Evolutionary conservation across 2,888 invertebrate species (phyloP), one percentile per base, ranked within the genome.

Genomic region (Pasiphila rectangulata): DNA sequence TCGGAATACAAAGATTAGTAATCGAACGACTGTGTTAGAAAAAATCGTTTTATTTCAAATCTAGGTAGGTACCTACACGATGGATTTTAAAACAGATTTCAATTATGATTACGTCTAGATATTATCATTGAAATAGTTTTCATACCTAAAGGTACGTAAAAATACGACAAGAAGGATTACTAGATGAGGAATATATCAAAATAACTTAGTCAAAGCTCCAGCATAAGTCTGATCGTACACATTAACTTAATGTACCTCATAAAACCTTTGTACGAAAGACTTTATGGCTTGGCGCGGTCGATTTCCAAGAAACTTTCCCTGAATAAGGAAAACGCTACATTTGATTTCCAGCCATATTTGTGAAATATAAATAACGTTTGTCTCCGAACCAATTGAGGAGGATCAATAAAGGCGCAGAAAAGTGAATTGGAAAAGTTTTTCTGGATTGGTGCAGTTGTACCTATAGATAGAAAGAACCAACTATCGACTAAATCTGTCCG

Each of bases 211-310:
- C 69, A 73, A 76, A 69, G 60, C 61, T 58, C 64, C 61, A 66
- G 63, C 64, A 68, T 69, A 74, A 68, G 72, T 75, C 72, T 72
- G 73, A 76, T 77, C 71, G 69, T 67, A 69, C 76, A 77, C 78
- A 82, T 85, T 82, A 80, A 73, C 64, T 75, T 83, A 84, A 83
- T 84, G 78, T 71, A 61, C 63, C 69, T 70, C 74, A 80, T 84
- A 83, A 84, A 84, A 82, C 79, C 81, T 81, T 84, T 83, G 81
- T 83, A 73, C 70, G 32, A 70, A 71, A 75, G 72, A 69, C 66
- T 81, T 83, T 82, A 84, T 78, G 78, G 72, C 75, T 83, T 76
- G 78, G 75, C 75, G 66, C 69, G 69, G 70, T 69, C 67, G 64
- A 64, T 64, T 61, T 57, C 65, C 64, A 59, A 59, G 63, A 64